A percentile compares a stretch with the other conserved stretches of the same genome.
phyloP scores from a whole-genome alignment of 1,140 invertebrate genomes.

The Pseudomyrmex concolor region DNA sequence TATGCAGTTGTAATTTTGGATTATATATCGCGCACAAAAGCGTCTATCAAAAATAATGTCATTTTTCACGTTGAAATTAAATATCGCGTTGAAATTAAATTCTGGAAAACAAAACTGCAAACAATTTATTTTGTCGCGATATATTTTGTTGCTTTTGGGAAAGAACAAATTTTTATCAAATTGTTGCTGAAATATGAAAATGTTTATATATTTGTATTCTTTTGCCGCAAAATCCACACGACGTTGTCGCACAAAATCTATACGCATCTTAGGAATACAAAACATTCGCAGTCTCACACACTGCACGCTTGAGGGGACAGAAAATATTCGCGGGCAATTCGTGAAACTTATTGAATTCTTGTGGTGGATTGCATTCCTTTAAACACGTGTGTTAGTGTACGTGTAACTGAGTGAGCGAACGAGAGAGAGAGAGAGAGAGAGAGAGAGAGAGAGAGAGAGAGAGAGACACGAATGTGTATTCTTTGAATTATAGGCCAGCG shows the following conservation, averaged over 20 bases:
- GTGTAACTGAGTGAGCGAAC: not conserved
- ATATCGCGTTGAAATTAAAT: not conserved
- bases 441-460: too few relatives aligned
- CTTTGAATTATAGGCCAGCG: slow-evolving; percentile 27
- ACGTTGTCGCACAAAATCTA: not conserved
- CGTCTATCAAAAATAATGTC: not conserved
- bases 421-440: too few relatives aligned
- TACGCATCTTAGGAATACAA: slow-evolving; percentile 16
- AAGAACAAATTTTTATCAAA: not conserved
- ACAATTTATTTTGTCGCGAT: not conserved
- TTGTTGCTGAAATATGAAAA: not conserved
- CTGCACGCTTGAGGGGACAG: not conserved
- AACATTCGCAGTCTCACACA: slow-evolving; percentile 13
- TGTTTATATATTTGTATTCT: not conserved
- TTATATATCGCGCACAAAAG: not conserved
- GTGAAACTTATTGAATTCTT: slow-evolving; percentile 67
- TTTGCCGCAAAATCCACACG: not conserved
- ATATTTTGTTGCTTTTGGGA: not conserved
- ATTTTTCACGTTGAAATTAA: not conserved
- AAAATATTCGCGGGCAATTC: slow-evolving; percentile 62
- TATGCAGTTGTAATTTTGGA: not conserved
- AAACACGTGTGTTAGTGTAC: slow-evolving; percentile 18
- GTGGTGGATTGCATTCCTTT: slow-evolving; percentile 27
- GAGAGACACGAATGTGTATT: not conserved
- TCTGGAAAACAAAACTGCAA: not conserved